Evolutionary conservation across 1,140 invertebrate species (phyloP).

Genomic region (Phenacoccus solenopsis): DNA sequence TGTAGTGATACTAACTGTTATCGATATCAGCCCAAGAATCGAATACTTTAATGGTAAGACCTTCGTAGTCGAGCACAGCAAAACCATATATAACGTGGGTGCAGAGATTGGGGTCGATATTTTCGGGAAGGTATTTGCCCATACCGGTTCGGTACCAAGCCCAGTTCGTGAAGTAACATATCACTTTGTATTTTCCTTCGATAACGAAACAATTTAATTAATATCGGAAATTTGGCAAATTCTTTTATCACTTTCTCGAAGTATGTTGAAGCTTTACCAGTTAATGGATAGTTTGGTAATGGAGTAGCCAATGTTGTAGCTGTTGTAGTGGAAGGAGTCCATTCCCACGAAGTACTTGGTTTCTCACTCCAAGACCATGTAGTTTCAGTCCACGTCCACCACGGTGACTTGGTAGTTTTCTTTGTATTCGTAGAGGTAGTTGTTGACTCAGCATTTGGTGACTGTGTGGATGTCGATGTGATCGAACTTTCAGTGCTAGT

Average conservation of each 20-base stretch:
- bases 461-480: conserved; percentile 21
- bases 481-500: conserved; percentile 24
- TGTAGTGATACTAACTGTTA: conserved; percentile 46
- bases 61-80: conserved; percentile 66
- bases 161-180: conserved; percentile 92
- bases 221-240: no score
- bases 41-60: conserved; percentile 63
- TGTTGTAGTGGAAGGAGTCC: conserved; percentile 28
- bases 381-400: conserved; percentile 21
- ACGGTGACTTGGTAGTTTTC: conserved; percentile 27
- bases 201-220: no score
- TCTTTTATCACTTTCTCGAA: no score
- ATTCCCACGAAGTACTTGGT: conserved; percentile 25
- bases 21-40: conserved; percentile 83
- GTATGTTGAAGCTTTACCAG: neutral
- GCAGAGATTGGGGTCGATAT: conserved; percentile 73
- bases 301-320: conserved; percentile 19
- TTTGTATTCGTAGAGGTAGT: conserved; percentile 32
- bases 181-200: conserved; percentile 47
- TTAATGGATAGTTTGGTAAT: conserved; percentile 18
- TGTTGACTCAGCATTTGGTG: conserved; percentile 21
- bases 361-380: conserved; percentile 19
- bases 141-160: conserved; percentile 74
- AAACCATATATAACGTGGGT: conserved; percentile 89
- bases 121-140: conserved; percentile 68